Evolutionary conservation across 2,113 vertebrate species (phyloP).

Genomic region (Penelope pileata): DNA sequence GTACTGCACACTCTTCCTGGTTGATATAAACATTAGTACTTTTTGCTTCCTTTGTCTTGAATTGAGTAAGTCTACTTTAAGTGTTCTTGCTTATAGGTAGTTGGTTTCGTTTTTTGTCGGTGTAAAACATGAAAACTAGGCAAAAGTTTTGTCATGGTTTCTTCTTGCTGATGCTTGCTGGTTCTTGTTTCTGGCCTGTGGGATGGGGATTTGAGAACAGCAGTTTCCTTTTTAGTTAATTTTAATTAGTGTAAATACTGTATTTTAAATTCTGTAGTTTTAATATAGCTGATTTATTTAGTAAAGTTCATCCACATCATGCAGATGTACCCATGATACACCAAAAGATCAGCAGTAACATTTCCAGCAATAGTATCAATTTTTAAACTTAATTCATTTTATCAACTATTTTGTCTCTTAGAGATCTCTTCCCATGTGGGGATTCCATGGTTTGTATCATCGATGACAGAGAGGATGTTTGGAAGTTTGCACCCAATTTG

Average conservation of each 20-base stretch:
- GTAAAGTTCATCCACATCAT: neutral
- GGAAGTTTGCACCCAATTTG: slow-evolving; percentile 98
- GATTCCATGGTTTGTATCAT: slow-evolving; percentile 99
- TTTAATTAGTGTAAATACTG: neutral
- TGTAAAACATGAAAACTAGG: neutral
- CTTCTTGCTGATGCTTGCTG: neutral
- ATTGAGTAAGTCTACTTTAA: neutral
- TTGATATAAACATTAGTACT: neutral
- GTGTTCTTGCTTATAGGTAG: neutral
- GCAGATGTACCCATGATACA: neutral
- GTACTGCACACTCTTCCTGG: neutral
- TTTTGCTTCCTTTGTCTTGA: neutral
- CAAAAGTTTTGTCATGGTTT: neutral
- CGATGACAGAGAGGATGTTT: slow-evolving; percentile 97
- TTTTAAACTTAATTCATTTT: neutral
- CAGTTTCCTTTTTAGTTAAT: neutral
- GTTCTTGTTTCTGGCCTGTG: neutral
- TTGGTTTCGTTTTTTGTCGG: neutral
- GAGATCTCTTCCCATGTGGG: slow-evolving; percentile 96
- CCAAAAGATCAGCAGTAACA: neutral
- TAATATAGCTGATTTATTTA: neutral
- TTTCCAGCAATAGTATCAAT: neutral
- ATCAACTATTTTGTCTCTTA: slow-evolving; percentile 56
- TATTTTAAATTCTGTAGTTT: neutral
- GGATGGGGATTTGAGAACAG: neutral